Evolutionary conservation across 2,797 vertebrate species (phyloP), one percentile per base, ranked within the genome.

Genomic region (Cuculus canorus): DNA sequence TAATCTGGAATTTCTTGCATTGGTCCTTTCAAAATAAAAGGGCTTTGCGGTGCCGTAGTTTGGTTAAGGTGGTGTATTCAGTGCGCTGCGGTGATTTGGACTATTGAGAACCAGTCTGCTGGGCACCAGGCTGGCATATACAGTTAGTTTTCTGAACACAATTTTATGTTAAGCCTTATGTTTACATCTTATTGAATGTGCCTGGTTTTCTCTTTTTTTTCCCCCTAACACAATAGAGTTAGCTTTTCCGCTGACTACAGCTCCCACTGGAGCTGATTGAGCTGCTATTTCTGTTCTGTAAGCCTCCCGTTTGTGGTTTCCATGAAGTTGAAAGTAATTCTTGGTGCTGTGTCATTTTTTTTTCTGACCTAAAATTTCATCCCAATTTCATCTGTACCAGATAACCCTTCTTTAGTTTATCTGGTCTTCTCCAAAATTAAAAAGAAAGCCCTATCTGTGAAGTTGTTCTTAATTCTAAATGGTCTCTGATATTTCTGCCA

Each of bases 261-360:
- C 56, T 94, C 82, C 66, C 83, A 11, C 30, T 70, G 82, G 84
- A 91, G 87, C 87, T 86, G 86, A 89, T 43, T 15, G 89, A 94
- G 75, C 68, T 89, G 28, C n/a, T 77, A 47, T 92, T 93, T 89
- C 48, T 89, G 60, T 87, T 89, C 75, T 82, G 60, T 64, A 87
- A 94, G 50, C 35, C 69, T 92, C 70, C 48, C 2, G 2, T 57
- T 77, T 81, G 37, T 92, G 57, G 57, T 78, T 87, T 93, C 69
- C 39, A 33, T 64, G 64, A 88, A 92, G 61, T 24, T 60, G 68
- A 80, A 91, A 81, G 85, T 82, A 81, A 54, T 79, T 90, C 56
- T 85, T 77, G 78, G 60, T 85, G 75, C 82, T 64, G 68, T 8
- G 70, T 87, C 7, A 1, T 50, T 15, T 1, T 17, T 50, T 82